These are phyloP conservation scores for Scaptodrosophila latifasciaeformis DNA, from an alignment of 2,888 invertebrate species.

Conservation along the genomic window DNA sequence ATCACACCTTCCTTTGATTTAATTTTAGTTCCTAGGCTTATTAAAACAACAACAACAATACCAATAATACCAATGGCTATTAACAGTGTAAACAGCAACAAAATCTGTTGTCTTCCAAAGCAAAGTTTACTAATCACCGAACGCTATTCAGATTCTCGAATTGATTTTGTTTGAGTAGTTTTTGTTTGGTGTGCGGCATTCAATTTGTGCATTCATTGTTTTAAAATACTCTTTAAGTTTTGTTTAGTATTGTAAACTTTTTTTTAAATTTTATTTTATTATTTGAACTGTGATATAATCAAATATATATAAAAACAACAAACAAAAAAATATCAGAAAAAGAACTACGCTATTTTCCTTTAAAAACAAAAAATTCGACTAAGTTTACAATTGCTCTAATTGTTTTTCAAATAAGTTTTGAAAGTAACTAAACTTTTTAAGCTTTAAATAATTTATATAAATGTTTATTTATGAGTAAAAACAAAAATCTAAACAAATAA, in stretches of 20 bases:
- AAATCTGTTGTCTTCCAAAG: conserved; percentile 69
- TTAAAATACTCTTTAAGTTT: conserved; percentile 43
- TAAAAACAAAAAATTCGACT: conserved; percentile 1
- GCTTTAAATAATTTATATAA: conserved; percentile 65
- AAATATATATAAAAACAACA: conserved; percentile 14
- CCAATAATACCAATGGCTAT: conserved; percentile 54
- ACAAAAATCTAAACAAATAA: conserved; percentile 26
- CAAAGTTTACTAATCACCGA: conserved; percentile 36
- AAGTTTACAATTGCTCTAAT: conserved; percentile 5
- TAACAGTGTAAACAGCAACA: conserved; percentile 44
- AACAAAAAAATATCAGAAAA: not conserved
- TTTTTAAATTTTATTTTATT: too few relatives aligned
- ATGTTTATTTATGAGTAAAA: conserved; percentile 52
- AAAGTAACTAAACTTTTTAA: conserved; percentile 46
- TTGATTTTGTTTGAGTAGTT: conserved; percentile 4
- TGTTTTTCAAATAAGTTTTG: conserved; percentile 10
- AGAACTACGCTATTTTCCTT: too few relatives aligned
- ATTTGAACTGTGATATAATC: conserved; percentile 61
- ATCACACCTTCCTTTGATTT: not conserved
- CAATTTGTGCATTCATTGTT: conserved; percentile 39
- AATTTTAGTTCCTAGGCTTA: not conserved
- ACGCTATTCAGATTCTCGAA: conserved; percentile 4
- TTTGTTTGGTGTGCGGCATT: conserved; percentile 9
- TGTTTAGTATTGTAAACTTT: conserved; percentile 36
- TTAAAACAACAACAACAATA: not conserved